Conservation (phyloP, 23 tunicate genomes). For the Diplosoma virens region DNA sequence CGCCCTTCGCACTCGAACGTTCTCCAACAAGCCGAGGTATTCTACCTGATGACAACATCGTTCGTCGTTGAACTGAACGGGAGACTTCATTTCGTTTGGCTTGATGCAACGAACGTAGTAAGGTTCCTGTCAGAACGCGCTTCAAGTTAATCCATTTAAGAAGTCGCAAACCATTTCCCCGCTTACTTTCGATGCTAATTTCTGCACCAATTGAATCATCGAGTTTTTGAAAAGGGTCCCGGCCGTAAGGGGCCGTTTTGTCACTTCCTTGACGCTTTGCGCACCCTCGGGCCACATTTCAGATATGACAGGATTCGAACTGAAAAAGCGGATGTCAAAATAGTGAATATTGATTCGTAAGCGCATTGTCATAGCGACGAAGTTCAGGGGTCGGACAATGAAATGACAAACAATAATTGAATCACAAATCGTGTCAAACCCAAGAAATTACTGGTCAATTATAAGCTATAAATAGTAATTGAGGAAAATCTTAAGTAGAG, state of each 20-base stretch:
- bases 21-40: constrained; percentile 87
- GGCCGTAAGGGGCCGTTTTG: constrained; percentile 93
- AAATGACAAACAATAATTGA: no score
- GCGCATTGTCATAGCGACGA: no score
- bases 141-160: not conserved
- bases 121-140: constrained; percentile 53
- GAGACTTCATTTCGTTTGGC: constrained; percentile 95
- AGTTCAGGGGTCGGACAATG: no score
- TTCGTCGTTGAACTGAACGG: constrained; percentile 78
- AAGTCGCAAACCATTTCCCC: not conserved
- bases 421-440: no score
- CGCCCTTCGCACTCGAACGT: constrained; percentile 91
- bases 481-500: no score
- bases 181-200: constrained; percentile 66
- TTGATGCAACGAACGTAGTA: constrained; percentile 96
- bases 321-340: constrained; percentile 4
- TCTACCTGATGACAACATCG: constrained; percentile 88
- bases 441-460: no score
- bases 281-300: constrained; percentile 99
- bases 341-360: not conserved
- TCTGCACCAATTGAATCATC: constrained; percentile 84
- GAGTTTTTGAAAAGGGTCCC: constrained; percentile 95
- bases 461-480: no score
- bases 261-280: constrained; percentile 79
- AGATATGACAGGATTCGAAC: constrained; percentile 60